Conservation (phyloP, 2,113 vertebrate genomes). For the Leptobrachium leishanense region DNA sequence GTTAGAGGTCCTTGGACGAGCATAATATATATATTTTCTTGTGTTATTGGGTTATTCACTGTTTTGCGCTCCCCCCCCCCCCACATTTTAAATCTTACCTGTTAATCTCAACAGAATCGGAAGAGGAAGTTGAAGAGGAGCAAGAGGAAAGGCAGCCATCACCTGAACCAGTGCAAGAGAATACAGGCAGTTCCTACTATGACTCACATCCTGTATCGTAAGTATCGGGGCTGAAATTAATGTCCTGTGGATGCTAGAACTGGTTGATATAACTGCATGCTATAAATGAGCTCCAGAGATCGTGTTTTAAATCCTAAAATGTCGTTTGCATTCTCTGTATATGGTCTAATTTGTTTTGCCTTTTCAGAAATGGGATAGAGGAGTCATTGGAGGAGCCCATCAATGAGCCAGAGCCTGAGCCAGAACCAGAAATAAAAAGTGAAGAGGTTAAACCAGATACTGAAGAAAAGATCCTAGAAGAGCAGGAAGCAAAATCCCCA, state of each 20-base stretch:
- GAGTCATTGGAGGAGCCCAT: slow-evolving; percentile 74
- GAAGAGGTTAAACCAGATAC: slow-evolving; percentile 82
- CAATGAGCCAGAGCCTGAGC: slow-evolving; percentile 73
- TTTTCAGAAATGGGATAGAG: slow-evolving; percentile 74
- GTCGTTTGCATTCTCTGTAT: too few species aligned
- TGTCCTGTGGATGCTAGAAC: too few species aligned
- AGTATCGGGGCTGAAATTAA: slow-evolving; percentile 45
- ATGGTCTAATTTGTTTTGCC: not conserved
- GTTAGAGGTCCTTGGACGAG: too few species aligned
- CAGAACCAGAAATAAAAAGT: slow-evolving; percentile 74
- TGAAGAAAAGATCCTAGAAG: slow-evolving; percentile 86
- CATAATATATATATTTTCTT: too few species aligned
- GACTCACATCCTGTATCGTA: slow-evolving; percentile 88
- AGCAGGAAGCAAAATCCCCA: slow-evolving; percentile 85
- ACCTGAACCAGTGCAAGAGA: slow-evolving; percentile 89
- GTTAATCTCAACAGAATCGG: slow-evolving; percentile 75
- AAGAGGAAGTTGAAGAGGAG: slow-evolving; percentile 93
- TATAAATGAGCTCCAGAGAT: too few species aligned
- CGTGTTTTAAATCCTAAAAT: too few species aligned
- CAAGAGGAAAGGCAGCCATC: slow-evolving; percentile 85
- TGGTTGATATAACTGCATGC: too few species aligned
- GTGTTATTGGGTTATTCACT: too few species aligned
- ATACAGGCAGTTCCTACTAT: slow-evolving; percentile 81
- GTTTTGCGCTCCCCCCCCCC: too few species aligned
- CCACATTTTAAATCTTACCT: too few species aligned